Evolutionary conservation across 2,888 invertebrate species (phyloP).

Genomic region (Cephonodes hylas): DNA sequence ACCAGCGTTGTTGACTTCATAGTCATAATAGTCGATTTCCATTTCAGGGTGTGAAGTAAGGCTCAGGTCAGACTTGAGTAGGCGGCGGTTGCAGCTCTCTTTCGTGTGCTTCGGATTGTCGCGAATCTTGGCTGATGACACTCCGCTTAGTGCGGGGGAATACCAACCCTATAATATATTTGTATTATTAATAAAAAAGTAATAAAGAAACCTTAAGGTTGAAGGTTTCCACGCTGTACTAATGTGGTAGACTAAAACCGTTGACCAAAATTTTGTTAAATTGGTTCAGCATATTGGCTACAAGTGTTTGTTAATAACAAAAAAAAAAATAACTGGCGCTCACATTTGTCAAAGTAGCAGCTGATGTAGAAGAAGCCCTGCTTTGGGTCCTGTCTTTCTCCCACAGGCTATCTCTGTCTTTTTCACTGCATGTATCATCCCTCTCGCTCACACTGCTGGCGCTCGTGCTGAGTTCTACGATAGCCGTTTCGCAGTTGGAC

Average conservation of each 20-base stretch:
- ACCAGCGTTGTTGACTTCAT: conserved; percentile 89
- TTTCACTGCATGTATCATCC: conserved; percentile 64
- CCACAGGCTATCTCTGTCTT: conserved; percentile 71
- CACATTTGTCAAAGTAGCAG: conserved; percentile 84
- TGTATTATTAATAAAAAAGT: too few species aligned
- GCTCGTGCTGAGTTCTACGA: conserved; percentile 66
- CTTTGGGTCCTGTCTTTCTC: conserved; percentile 70
- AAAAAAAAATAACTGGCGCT: conserved; percentile 44
- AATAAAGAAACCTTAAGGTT: too few species aligned
- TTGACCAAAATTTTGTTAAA: too few species aligned
- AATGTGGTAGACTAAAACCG: too few species aligned
- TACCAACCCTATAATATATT: conserved; percentile 82
- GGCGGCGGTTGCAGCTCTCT: conserved; percentile 87
- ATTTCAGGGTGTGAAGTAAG: conserved; percentile 88
- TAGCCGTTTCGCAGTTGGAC: conserved; percentile 54
- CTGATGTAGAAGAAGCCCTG: conserved; percentile 74
- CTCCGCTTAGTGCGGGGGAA: conserved; percentile 85
- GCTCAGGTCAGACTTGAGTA: conserved; percentile 87
- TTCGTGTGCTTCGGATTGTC: conserved; percentile 88
- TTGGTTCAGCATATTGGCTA: too few species aligned
- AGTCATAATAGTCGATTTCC: conserved; percentile 94
- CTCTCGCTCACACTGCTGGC: conserved; percentile 65
- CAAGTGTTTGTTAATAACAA: background rate
- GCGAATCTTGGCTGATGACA: conserved; percentile 84
- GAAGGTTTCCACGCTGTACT: too few species aligned